phyloP scores from a whole-genome alignment of 2,113 vertebrate species.

The Aplodontia rufa region DNA sequence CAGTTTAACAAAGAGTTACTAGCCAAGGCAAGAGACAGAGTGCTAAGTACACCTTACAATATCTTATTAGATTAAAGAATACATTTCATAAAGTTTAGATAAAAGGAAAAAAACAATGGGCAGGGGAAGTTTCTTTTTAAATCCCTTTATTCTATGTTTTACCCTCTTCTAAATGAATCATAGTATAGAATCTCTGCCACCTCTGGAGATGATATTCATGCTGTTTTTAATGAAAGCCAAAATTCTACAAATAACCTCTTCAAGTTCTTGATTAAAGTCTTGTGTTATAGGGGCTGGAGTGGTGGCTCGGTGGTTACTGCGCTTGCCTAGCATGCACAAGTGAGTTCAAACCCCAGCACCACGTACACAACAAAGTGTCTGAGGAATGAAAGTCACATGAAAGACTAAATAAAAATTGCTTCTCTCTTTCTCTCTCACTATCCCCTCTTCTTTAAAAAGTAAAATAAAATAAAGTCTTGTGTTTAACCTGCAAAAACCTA shows the following conservation, averaged over 20 bases:
- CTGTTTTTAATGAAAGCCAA: slow-evolving; percentile 34
- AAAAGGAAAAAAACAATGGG: neutral
- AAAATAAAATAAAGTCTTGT: slow-evolving; percentile 37
- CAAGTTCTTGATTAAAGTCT: slow-evolving; percentile 43
- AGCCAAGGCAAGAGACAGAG: slow-evolving; percentile 25
- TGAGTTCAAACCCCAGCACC: no score
- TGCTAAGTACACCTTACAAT: slow-evolving; percentile 28
- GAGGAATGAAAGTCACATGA: no score
- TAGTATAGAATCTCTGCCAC: neutral
- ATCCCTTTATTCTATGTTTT: neutral
- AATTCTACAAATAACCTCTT: slow-evolving; percentile 32
- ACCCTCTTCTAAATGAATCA: slow-evolving; percentile 45
- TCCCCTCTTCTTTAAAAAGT: no score
- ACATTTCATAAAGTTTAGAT: slow-evolving; percentile 39
- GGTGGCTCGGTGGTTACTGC: no score
- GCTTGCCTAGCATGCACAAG: no score
- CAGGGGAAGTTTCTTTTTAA: slow-evolving; percentile 6
- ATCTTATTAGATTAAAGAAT: slow-evolving; percentile 47
- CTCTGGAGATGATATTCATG: slow-evolving; percentile 8
- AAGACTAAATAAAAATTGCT: no score
- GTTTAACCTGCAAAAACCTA: slow-evolving; percentile 38
- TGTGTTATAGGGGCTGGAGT: no score
- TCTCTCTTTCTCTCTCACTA: no score
- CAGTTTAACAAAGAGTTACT: slow-evolving; percentile 28
- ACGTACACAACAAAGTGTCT: no score